Evolutionary conservation across 2,888 invertebrate genomes (phyloP), one percentile per base, ranked within the genome.

Genomic region (Pilophorus perplexus): DNA sequence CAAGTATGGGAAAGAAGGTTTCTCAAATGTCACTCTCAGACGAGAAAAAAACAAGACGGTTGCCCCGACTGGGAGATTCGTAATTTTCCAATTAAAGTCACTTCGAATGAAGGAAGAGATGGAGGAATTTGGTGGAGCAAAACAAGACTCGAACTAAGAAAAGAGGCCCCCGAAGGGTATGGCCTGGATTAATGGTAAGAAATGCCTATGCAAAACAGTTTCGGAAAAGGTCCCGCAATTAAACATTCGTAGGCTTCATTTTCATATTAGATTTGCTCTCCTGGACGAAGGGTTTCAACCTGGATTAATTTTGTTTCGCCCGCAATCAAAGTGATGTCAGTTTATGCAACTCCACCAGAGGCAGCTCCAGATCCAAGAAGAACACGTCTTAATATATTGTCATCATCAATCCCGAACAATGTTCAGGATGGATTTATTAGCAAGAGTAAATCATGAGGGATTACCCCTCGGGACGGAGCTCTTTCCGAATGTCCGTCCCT

Each of bases 191-290:
- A 62, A 62, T 62, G 62, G 62, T 62, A 62, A 46, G 62, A 62
- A 59, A 62, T 62, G 28, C 48, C 62, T 62, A 62, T 62, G 62
- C 62, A 62, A 62, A 62, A 20, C 48, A 62, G 62, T 16, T 18
- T 18, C 28, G 2, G 27, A n/a, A n/a, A n/a, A n/a, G 22, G 18
- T 44, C 42, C 38, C 46, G 48, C 38, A 62, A 62, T 62, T 62
- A 62, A 62, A 62, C 62, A 62, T 44, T 23, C 25, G 46, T 42
- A 6, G 48, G 44, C 28, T 62, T 62, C 46, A 62, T 62, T 62
- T 62, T 62, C 62, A 62, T 62, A 62, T 62, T 62, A 62, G 62
- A 62, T 62, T 62, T 62, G 62, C 62, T 62, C 48, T 48, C 62
- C 25, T n/a, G 44, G 23, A 22, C 59, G 18, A 5, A 14, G 18